Evolutionary conservation across 2,113 vertebrate genomes (phyloP).

Genomic region (Meles meles): DNA sequence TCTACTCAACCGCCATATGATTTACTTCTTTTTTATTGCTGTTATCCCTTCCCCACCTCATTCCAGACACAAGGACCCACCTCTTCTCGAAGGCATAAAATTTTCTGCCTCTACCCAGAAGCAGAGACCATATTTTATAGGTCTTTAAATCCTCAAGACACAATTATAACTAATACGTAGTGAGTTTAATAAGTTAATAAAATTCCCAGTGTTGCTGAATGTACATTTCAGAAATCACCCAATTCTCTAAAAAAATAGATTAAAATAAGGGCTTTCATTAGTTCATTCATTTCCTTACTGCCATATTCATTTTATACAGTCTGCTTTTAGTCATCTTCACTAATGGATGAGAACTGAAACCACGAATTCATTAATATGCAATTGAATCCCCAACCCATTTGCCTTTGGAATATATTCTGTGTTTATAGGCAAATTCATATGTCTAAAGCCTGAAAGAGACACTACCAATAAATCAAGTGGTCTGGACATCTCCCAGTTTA

Average conservation of each 20-base stretch:
- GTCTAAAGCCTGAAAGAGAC: not conserved
- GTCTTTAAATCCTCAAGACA: not conserved
- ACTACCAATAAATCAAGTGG: slow-evolving; percentile 7
- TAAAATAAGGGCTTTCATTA: not conserved
- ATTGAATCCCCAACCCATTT: not conserved
- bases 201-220: not conserved
- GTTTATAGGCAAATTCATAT: not conserved
- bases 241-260: slow-evolving; percentile 15
- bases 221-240: not conserved
- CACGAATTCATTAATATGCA: not conserved
- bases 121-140: not conserved
- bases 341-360: slow-evolving; percentile 10
- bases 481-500: not conserved
- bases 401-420: not conserved
- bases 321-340: not conserved
- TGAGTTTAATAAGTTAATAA: not conserved
- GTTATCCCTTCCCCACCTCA: too few species aligned
- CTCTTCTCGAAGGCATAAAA: not conserved
- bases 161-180: not conserved
- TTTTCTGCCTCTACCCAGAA: not conserved
- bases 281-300: slow-evolving; percentile 11
- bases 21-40: not conserved
- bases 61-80: not conserved
- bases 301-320: not conserved
- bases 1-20: not conserved